Base-by-base conservation (phyloP, 1,140 invertebrate species). In the Meloidogyne hapla region DNA sequence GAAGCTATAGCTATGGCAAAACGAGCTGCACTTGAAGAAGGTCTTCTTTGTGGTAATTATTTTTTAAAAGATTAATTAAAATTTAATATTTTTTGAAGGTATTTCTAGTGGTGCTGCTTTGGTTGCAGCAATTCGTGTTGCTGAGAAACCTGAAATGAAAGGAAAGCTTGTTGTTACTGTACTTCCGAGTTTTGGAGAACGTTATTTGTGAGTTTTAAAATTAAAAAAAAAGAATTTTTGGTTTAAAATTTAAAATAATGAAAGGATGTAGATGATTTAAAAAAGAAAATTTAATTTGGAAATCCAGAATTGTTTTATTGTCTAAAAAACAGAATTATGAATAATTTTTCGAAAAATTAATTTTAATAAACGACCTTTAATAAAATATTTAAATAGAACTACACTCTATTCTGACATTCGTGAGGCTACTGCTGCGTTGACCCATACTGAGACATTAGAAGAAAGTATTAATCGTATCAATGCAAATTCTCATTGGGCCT, bases 1-100 rank as follows among this genome's bases (percentile, higher is more conserved):
- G 85, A 86, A 45, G 85, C 85, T 26, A 82, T 86, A 65, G 72
- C 85, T 10, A 86, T 87, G 85, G 84, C 85, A 0, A 77, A 85
- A 45, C 73, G 85, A 12, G 48, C 87, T 38, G 85, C 85, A 13
- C 64, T 80, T 13, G 84, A 87, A 77, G 85, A 86, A 66, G 85
- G 85, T 1, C 80, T 86, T 65, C 78, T 86, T 18, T 82, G 83
- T 48, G 84, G 85, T 87, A 74, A 15, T 26, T n/a, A n/a, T n/a
- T 2, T 13, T 33, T 80, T 5, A 3, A 71, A 65, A 15, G 10
- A 42, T 70, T 75, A 26, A 69, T 73, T 33, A 62, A 21, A 21
- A 23, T 28, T 76, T 23, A 42, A 25, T 18, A 21, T 6, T 75
- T 84, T 78, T 42, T n/a, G n/a, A n/a, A 84, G 84, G 84, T 42